These are phyloP conservation scores for Pseudochromis fuscus DNA, from an alignment of 2,797 vertebrate genomes.

Conservation along the genomic window DNA sequence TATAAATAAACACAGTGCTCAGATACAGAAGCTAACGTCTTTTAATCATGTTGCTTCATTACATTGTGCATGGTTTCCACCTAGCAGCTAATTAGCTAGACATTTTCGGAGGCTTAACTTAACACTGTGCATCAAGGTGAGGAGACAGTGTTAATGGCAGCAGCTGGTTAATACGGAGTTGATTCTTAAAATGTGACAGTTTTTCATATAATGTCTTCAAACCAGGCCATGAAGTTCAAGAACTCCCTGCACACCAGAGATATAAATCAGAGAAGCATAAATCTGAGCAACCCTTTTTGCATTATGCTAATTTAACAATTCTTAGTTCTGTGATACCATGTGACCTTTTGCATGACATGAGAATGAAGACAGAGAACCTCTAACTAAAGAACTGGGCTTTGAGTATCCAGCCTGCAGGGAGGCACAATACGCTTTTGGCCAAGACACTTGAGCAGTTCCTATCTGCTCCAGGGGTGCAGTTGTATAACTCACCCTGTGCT, in stretches of 20 bases:
- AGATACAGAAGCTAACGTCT: neutral
- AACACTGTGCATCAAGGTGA: neutral
- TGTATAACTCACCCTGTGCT: slow-evolving; percentile 72
- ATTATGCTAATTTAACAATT: slow-evolving; percentile 17
- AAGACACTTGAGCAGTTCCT: slow-evolving; percentile 68
- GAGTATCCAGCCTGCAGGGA: slow-evolving; percentile 52
- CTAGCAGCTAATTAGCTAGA: neutral
- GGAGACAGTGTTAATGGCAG: neutral
- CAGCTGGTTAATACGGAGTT: too few relatives aligned
- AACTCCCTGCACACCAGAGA: too few relatives aligned
- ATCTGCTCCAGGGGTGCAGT: slow-evolving; percentile 72
- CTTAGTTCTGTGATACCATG: slow-evolving; percentile 21
- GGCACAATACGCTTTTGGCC: slow-evolving; percentile 67
- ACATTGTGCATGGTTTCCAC: neutral
- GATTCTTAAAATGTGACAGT: too few relatives aligned
- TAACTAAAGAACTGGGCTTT: slow-evolving; percentile 39
- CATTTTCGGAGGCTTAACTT: neutral
- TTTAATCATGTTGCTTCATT: neutral
- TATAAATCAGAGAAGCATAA: too few relatives aligned
- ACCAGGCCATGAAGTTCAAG: too few relatives aligned
- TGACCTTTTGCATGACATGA: slow-evolving; percentile 29
- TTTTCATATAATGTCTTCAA: too few relatives aligned
- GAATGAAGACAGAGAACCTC: slow-evolving; percentile 31
- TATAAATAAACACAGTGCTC: neutral
- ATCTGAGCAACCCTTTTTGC: neutral